Evolutionary conservation across 2,113 vertebrate genomes (phyloP).

Genomic region (Charadrius vociferus): DNA sequence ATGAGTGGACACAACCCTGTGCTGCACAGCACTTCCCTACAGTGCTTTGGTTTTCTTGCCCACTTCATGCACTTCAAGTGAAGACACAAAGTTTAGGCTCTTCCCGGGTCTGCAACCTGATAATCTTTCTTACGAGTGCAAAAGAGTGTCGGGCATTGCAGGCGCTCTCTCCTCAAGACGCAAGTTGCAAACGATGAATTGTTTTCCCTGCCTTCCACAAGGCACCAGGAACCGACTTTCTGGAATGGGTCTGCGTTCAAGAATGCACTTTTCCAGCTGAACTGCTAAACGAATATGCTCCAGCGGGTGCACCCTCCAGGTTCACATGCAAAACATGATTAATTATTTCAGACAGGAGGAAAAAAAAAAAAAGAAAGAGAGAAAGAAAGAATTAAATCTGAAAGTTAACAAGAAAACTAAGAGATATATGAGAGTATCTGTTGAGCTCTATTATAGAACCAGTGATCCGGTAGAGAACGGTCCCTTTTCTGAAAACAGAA

Average conservation of each 20-base stretch:
- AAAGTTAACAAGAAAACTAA: background rate
- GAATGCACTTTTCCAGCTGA: background rate
- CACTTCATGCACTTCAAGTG: background rate
- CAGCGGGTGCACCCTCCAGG: background rate
- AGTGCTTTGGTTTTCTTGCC: background rate
- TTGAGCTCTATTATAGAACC: background rate
- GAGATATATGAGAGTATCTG: background rate
- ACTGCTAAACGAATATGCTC: background rate
- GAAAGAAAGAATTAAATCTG: background rate
- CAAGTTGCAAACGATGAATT: background rate
- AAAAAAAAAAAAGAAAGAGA: background rate
- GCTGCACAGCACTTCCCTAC: background rate
- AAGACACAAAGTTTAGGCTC: background rate
- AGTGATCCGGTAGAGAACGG: rapidly evolving
- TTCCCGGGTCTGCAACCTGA: background rate
- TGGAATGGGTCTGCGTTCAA: rapidly evolving
- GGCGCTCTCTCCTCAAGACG: background rate
- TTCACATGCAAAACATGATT: background rate
- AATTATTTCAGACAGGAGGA: background rate
- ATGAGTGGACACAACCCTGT: background rate
- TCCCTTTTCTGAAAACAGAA: background rate
- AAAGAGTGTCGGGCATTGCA: rapidly evolving
- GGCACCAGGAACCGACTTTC: background rate
- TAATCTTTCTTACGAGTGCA: background rate
- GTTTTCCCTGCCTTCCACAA: background rate